Conservation (phyloP, 2,797 vertebrate species). For the Chrysolophus pictus region DNA sequence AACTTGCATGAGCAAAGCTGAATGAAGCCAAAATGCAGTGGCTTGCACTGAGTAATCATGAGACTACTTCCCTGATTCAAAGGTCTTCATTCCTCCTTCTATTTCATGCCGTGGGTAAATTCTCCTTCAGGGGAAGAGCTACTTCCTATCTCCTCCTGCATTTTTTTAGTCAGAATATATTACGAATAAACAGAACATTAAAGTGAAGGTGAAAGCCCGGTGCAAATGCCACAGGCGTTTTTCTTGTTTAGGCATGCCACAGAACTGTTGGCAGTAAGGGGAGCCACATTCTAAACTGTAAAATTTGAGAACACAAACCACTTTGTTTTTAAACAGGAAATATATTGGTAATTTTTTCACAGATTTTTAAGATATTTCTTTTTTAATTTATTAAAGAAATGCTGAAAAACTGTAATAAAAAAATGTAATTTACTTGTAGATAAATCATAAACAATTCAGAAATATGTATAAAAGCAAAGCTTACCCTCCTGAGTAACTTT, state of each 20-base stretch:
- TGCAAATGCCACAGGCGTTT: not conserved
- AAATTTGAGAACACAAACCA: not conserved
- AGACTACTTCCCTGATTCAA: not conserved
- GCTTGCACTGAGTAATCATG: not conserved
- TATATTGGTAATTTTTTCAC: not conserved
- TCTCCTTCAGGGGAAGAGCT: not conserved
- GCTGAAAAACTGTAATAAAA: not conserved
- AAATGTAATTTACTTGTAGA: not conserved
- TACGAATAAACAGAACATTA: not conserved
- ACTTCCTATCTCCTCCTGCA: not conserved
- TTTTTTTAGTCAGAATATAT: not conserved
- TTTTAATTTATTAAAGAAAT: not conserved
- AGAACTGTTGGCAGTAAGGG: not conserved
- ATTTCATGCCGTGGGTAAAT: not conserved
- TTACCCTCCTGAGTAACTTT: not conserved
- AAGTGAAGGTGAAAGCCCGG: not conserved
- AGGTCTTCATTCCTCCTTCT: not conserved
- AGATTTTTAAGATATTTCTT: not conserved
- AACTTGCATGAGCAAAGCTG: not conserved
- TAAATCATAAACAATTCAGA: not conserved
- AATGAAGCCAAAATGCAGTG: not conserved
- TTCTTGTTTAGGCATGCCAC: not conserved
- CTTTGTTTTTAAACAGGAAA: not conserved
- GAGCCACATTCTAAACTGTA: fast-evolving
- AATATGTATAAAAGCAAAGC: not conserved